Evolutionary conservation across 53 echinoderm and acorn worm genomes (phyloP), one percentile per base, ranked within the genome.

Genomic region (Temnopleurus reevesii): DNA sequence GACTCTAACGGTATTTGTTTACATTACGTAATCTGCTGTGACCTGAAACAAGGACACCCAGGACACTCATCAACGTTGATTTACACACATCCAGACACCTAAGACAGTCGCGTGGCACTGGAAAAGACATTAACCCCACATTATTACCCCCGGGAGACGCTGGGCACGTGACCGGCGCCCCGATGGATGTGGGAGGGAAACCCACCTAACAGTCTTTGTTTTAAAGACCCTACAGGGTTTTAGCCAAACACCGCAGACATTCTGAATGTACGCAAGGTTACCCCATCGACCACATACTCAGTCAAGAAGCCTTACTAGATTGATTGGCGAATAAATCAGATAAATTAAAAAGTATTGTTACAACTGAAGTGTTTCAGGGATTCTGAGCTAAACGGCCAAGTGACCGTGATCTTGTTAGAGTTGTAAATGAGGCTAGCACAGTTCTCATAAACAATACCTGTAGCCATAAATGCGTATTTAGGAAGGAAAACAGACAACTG

Each of bases 11-110:
- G 49, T 58, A 43, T 31, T 44, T 64, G 36, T 87, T 87, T 87
- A 87, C 88, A 87, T 87, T 87, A 87, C 88, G 88, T 87, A 87
- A 87, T 87, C 88, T 66, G 53, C 61, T 59, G 86, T 85, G 86
- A 85, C 86, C 86, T 60, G 86, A 87, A 66, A 87, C 88, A 87
- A 87, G 88, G 66, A 85, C 86, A 85, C 86, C 36, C 56, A 87
- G 88, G 66, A 85, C 86, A 85, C 86, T 55, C 56, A 83, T 83
- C 83, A 83, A 36, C 7, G 46, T 19, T 65, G 88, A 66, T 87
- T 87, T 66, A 87, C 53, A 21, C 88, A n/a, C 34, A 12, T 31
- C n/a, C 51, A 27, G 46, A 27, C 18, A 38, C 23, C 71, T 8
- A 23, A 55, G 55, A 33, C 23, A 66, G 71, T 46, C 88, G 88